phyloP scores from a whole-genome alignment of 2,797 vertebrate genomes.

The Masticophis lateralis region DNA sequence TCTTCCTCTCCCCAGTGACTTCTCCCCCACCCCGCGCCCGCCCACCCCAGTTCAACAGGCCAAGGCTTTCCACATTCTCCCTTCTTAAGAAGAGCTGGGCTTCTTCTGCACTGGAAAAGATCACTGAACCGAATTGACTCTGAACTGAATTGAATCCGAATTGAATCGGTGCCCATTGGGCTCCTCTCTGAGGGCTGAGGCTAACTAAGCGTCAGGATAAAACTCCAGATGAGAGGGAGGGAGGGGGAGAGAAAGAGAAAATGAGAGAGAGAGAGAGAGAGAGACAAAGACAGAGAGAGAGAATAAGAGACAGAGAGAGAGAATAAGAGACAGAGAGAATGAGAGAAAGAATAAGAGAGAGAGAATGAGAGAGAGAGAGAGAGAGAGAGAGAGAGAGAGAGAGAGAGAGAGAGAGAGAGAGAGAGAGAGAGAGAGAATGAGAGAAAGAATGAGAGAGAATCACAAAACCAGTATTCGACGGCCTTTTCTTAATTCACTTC shows the following conservation, averaged over 20 bases:
- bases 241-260: no score
- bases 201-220: not conserved
- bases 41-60: slow-evolving; percentile 40
- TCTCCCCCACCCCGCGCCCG: slow-evolving; percentile 53
- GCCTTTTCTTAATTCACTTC: not conserved
- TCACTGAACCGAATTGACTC: not conserved
- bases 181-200: not conserved
- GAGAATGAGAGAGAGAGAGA: no score
- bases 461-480: not conserved
- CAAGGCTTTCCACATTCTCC: not conserved
- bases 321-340: no score
- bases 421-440: no score
- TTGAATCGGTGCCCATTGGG: not conserved
- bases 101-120: not conserved
- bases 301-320: no score
- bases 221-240: not conserved
- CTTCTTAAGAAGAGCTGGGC: not conserved
- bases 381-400: no score
- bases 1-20: slow-evolving; percentile 59
- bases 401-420: no score
- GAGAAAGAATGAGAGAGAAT: not conserved
- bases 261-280: no score
- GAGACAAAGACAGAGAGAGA: no score
- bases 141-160: not conserved
- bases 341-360: no score